These are phyloP conservation scores for Drosophila recens DNA, from an alignment of 2,888 invertebrate genomes.

Conservation along the genomic window DNA sequence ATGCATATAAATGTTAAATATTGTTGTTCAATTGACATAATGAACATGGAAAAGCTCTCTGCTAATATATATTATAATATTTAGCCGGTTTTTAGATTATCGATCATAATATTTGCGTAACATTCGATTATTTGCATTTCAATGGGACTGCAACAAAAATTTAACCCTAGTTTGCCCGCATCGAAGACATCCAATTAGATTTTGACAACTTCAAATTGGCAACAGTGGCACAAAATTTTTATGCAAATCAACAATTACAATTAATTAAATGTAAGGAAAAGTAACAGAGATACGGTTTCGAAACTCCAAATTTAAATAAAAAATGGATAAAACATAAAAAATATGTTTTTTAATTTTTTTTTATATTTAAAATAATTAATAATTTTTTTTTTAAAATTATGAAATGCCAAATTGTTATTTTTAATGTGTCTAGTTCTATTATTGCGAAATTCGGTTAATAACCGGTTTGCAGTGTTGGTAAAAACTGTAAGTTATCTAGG, in stretches of 20 bases:
- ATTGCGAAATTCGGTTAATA: too few relatives aligned
- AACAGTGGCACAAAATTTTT: background rate
- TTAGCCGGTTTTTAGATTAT: conserved; percentile 20
- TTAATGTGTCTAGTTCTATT: too few relatives aligned
- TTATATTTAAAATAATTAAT: background rate
- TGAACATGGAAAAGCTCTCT: conserved; percentile 1
- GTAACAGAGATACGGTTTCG: background rate
- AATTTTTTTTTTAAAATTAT: background rate
- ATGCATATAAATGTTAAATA: conserved; percentile 21
- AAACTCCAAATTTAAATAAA: background rate
- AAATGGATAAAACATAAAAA: too few relatives aligned
- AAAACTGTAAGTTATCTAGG: too few relatives aligned
- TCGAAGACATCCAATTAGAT: conserved; percentile 9
- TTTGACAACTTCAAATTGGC: conserved; percentile 2
- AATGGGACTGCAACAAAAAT: conserved; percentile 11
- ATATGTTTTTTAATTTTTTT: too few relatives aligned
- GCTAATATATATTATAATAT: conserved; percentile 1
- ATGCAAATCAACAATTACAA: background rate
- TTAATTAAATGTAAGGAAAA: conserved; percentile 1
- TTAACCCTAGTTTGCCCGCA: conserved; percentile 23
- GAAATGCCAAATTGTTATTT: background rate
- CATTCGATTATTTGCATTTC: conserved; percentile 25
- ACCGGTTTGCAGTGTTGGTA: too few relatives aligned
- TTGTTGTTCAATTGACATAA: conserved; percentile 8
- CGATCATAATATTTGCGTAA: conserved; percentile 32